A percentile compares a stretch with the other conserved stretches of the same genome.
These are phyloP conservation scores for Watsonalla cultraria DNA, from an alignment of 2,888 invertebrate species.

Conservation along the genomic window DNA sequence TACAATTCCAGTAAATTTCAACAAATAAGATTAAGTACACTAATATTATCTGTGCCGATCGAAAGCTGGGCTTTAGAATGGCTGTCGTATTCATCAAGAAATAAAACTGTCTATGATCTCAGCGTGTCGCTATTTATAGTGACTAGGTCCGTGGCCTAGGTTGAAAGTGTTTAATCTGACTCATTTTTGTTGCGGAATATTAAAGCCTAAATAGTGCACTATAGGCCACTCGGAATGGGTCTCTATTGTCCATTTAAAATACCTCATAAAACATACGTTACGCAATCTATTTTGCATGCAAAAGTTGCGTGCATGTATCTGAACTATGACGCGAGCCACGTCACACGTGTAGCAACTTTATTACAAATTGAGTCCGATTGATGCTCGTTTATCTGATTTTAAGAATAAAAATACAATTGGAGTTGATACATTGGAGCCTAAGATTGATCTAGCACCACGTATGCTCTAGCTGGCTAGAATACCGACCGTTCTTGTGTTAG, in stretches of 20 bases:
- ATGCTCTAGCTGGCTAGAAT: conserved; percentile 36
- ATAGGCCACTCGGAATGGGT: neutral
- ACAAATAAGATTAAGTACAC: too few species aligned
- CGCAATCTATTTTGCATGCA: conserved; percentile 16
- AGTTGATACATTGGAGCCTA: conserved; percentile 17
- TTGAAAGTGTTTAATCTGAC: conserved; percentile 21
- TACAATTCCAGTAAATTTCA: too few species aligned
- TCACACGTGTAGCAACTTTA: neutral
- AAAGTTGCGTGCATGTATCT: conserved; percentile 5
- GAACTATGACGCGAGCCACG: neutral
- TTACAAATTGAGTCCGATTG: neutral
- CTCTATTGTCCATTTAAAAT: neutral
- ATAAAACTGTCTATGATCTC: conserved; percentile 57
- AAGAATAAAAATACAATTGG: neutral
- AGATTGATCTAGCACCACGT: conserved; percentile 39
- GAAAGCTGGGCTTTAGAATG: neutral
- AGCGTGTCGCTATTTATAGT: conserved; percentile 51
- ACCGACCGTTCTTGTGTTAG: conserved; percentile 30
- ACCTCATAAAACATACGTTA: conserved; percentile 6
- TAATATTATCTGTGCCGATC: too few species aligned
- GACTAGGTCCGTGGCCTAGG: conserved; percentile 3
- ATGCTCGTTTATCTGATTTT: conserved; percentile 9
- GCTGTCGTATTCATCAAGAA: conserved; percentile 28
- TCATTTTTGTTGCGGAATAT: conserved; percentile 33
- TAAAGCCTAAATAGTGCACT: conserved; percentile 14